Conservation (phyloP, 2,888 invertebrate genomes). For the Thereva unica region DNA sequence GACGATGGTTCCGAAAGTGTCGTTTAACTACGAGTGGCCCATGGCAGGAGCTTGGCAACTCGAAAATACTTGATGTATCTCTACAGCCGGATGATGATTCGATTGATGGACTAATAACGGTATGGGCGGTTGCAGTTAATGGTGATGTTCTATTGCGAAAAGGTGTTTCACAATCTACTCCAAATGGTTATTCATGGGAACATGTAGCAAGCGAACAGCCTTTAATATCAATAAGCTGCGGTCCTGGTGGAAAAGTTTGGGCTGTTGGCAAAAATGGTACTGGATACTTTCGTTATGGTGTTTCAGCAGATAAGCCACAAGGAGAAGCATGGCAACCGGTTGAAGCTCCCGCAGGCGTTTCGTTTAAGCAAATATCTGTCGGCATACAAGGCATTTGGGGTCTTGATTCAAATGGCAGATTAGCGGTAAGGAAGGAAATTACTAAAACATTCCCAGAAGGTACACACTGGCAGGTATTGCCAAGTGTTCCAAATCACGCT, state of each 20-base stretch:
- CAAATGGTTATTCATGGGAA: slow-evolving; percentile 66
- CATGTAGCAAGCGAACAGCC: slow-evolving; percentile 73
- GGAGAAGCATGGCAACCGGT: slow-evolving; percentile 79
- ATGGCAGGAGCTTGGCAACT: slow-evolving; percentile 86
- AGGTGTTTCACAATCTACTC: slow-evolving; percentile 74
- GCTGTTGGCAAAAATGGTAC: slow-evolving; percentile 83
- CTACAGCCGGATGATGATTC: slow-evolving; percentile 63
- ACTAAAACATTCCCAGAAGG: slow-evolving; percentile 78
- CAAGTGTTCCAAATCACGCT: slow-evolving; percentile 64
- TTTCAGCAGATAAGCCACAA: slow-evolving; percentile 68
- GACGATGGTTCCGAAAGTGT: slow-evolving; percentile 83
- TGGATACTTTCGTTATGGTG: slow-evolving; percentile 78
- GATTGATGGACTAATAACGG: slow-evolving; percentile 61
- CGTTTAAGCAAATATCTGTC: slow-evolving; percentile 75
- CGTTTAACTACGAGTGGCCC: slow-evolving; percentile 83
- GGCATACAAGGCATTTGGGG: slow-evolving; percentile 79
- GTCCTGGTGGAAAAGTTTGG: slow-evolving; percentile 75
- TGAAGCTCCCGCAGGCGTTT: slow-evolving; percentile 69
- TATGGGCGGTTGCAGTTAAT: slow-evolving; percentile 85
- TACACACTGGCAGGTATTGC: slow-evolving; percentile 78
- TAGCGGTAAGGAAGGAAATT: slow-evolving; percentile 80
- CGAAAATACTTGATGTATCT: slow-evolving; percentile 80
- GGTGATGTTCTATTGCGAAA: slow-evolving; percentile 84
- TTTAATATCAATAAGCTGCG: slow-evolving; percentile 71
- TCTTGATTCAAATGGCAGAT: slow-evolving; percentile 70